Evolutionary conservation across 2,797 vertebrate species (phyloP).

Genomic region (Fratercula arctica): DNA sequence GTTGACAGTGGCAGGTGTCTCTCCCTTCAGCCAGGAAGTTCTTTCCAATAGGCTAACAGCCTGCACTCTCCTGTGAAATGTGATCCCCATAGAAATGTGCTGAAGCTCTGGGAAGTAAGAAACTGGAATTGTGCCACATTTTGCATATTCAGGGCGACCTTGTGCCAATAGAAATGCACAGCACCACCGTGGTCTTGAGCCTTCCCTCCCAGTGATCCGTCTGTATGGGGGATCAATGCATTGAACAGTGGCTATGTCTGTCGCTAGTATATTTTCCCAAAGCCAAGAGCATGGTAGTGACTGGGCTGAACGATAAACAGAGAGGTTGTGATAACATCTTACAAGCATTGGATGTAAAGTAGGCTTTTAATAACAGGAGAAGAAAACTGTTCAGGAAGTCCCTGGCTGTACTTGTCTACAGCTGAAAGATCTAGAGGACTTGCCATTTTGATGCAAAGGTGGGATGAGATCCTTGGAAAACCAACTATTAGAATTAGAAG

Average conservation of each 20-base stretch:
- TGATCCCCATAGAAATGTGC: not conserved
- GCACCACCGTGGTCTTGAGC: not conserved
- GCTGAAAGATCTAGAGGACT: not conserved
- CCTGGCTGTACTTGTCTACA: not conserved
- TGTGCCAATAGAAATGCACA: not conserved
- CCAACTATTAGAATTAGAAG: not conserved
- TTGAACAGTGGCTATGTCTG: not conserved
- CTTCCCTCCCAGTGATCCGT: not conserved
- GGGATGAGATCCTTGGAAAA: not conserved
- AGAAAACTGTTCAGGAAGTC: not conserved
- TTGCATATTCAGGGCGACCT: not conserved
- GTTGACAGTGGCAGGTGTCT: constrained; percentile 40
- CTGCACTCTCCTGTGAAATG: not conserved
- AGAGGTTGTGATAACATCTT: not conserved
- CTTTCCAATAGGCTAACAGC: not conserved
- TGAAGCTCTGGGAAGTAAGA: not conserved
- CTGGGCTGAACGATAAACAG: not conserved
- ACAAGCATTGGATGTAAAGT: not conserved
- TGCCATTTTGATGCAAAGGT: not conserved
- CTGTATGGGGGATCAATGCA: not conserved
- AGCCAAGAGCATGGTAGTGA: not conserved
- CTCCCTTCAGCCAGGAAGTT: not conserved
- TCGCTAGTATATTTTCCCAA: not conserved
- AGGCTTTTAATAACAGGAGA: not conserved
- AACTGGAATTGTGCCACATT: fast-evolving